These are phyloP conservation scores for Bos javanicus DNA, from an alignment of 2,113 vertebrate species.

Conservation along the genomic window DNA sequence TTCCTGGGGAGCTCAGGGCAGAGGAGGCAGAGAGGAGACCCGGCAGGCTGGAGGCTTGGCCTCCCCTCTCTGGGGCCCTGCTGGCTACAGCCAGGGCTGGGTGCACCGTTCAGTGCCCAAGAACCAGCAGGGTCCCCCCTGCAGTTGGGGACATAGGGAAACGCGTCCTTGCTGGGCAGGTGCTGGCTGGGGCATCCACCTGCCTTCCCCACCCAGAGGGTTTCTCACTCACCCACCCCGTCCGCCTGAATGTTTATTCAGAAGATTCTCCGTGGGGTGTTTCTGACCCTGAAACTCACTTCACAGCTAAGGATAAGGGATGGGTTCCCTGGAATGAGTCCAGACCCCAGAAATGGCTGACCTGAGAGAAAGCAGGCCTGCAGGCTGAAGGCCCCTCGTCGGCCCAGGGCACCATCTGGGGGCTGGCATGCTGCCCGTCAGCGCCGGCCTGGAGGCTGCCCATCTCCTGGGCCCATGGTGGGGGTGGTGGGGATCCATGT, in stretches of 20 bases:
- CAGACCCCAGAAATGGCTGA: neutral
- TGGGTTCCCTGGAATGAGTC: neutral
- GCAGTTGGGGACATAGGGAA: neutral
- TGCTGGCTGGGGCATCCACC: neutral
- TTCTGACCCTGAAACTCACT: neutral
- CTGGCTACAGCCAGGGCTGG: neutral
- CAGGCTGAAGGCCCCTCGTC: neutral
- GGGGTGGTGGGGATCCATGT: too few species aligned
- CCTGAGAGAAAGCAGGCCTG: neutral
- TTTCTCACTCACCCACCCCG: neutral
- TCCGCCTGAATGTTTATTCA: neutral
- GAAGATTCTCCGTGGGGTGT: accelerated
- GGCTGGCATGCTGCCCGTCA: neutral
- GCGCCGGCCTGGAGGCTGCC: neutral
- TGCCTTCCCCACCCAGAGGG: neutral
- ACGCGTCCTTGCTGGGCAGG: neutral
- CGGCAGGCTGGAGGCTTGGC: neutral
- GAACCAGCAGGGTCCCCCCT: neutral
- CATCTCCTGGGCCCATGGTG: neutral
- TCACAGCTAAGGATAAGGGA: neutral
- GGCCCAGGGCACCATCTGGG: neutral
- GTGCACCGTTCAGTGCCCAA: neutral
- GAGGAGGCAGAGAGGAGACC: neutral
- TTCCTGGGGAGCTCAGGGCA: neutral
- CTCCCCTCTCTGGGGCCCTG: neutral